Percentiles rank a stretch among this genome's conserved stretches.
Conservation (phyloP, 1,140 invertebrate species). For the Lineus longissimus region DNA sequence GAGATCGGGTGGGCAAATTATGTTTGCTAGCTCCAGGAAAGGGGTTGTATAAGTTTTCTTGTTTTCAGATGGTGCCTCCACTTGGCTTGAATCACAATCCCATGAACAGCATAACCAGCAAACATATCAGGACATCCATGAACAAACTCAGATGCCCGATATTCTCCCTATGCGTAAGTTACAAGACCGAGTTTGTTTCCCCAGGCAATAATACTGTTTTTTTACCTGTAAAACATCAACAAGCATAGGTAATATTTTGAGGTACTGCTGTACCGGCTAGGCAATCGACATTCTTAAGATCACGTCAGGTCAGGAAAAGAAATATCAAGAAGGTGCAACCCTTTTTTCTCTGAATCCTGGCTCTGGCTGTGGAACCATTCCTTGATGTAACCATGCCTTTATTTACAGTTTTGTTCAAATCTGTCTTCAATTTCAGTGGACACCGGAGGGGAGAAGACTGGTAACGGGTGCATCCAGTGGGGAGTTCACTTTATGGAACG, state of each 20-base stretch:
- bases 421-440: slow-evolving; percentile 67
- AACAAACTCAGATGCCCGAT: slow-evolving; percentile 99
- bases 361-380: not conserved
- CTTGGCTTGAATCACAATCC: slow-evolving; percentile 87
- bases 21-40: not conserved
- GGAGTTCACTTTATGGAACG: slow-evolving; percentile 99
- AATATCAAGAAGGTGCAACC: too few relatives aligned
- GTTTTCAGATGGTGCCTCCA: slow-evolving; percentile 71
- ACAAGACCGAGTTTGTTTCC: not conserved
- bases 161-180: slow-evolving; percentile 82
- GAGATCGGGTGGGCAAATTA: not conserved
- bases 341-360: not conserved
- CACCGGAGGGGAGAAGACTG: slow-evolving; percentile 92
- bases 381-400: not conserved
- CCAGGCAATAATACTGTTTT: slow-evolving; percentile 5
- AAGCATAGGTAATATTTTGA: not conserved
- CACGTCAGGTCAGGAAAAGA: too few relatives aligned
- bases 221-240: not conserved
- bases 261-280: too few relatives aligned
- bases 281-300: too few relatives aligned
- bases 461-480: slow-evolving; percentile 98
- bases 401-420: not conserved
- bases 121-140: slow-evolving; percentile 95
- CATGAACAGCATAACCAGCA: slow-evolving; percentile 92
- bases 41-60: slow-evolving; percentile 9